Evolutionary conservation across 2,113 vertebrate genomes (phyloP).

Genomic region (Pseudolaguvia tuberculata): DNA sequence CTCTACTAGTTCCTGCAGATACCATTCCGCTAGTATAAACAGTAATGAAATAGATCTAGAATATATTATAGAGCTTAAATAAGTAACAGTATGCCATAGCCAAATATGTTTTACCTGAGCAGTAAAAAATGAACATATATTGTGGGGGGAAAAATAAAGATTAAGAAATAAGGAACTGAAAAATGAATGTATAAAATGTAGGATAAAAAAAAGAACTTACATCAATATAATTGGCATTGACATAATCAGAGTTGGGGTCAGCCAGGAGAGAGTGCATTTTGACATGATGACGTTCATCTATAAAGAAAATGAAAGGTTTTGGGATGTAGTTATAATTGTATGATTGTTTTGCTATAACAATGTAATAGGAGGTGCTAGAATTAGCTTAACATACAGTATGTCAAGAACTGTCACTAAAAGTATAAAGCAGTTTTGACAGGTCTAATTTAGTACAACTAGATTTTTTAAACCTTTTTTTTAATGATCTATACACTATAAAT

Average conservation of each 20-base stretch:
- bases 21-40: too few species aligned
- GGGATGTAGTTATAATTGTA: too few species aligned
- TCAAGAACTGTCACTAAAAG: not conserved
- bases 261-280: slow-evolving; percentile 87
- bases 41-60: not conserved
- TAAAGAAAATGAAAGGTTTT: not conserved
- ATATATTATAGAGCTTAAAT: not conserved
- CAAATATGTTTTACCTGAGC: not conserved
- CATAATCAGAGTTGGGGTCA: slow-evolving; percentile 85
- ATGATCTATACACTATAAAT: not conserved
- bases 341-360: too few species aligned
- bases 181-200: too few species aligned
- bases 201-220: slow-evolving; percentile 69
- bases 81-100: not conserved
- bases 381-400: slow-evolving; percentile 4
- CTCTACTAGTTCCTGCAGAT: not conserved
- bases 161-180: not conserved
- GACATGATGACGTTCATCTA: slow-evolving; percentile 89
- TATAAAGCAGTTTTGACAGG: too few species aligned
- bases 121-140: not conserved
- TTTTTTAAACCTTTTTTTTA: not conserved
- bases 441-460: not conserved
- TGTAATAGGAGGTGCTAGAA: not conserved
- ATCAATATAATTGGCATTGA: slow-evolving; percentile 93
- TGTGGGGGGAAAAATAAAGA: too few species aligned